Evolutionary conservation across 1,140 invertebrate genomes (phyloP), one percentile per base, ranked within the genome.

Genomic region (Brachionus sp.): DNA sequence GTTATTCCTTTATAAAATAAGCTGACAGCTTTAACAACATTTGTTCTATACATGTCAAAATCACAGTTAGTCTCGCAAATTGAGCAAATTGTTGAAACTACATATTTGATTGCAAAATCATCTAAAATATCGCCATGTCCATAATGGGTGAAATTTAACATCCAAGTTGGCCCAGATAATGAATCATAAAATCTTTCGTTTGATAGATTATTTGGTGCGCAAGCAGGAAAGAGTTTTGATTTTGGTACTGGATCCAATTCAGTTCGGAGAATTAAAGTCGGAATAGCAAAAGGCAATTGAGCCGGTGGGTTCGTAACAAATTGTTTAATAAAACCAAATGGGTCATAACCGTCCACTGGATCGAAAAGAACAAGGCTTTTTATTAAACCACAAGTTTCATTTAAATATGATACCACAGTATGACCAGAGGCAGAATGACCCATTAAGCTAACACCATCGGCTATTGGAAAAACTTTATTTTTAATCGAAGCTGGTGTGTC

Each of bases 41-140:
- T 75, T 25, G 70, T 46, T 62, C 77, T 57, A 37, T 80, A 80
- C 50, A 66, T 23, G 12, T 13, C 35, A 39, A 39, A 80, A 42
- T 80, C 46, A 7, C 77, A 80, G 25, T 80, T n/a, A 3, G n/a
- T 62, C 35, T 80, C 46, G 16, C 77, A 80, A n/a, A 33, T 39
- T 44, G 29, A 37, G 29, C 77, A 80, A 3, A 80, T 80, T 13
- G 33, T 19, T 39, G 46, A 57, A 42, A n/a, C 46, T 12, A 62
- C 62, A 13, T 62, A 33, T 44, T 80, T 80, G 23, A 75, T 19
- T 9, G 39, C 77, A 50, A 50, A 80, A 62, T 82, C 80, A 23
- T 82, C 80, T 10, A 82, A 5, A 70, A 66, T 35, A 53, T 82
- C 80, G 23, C 57, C 80, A 70, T 82, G 80, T 44, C 80, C 80